Evolutionary conservation across 2,888 invertebrate genomes (phyloP), one percentile per base, ranked within the genome.

Genomic region (Coenonympha arcania): DNA sequence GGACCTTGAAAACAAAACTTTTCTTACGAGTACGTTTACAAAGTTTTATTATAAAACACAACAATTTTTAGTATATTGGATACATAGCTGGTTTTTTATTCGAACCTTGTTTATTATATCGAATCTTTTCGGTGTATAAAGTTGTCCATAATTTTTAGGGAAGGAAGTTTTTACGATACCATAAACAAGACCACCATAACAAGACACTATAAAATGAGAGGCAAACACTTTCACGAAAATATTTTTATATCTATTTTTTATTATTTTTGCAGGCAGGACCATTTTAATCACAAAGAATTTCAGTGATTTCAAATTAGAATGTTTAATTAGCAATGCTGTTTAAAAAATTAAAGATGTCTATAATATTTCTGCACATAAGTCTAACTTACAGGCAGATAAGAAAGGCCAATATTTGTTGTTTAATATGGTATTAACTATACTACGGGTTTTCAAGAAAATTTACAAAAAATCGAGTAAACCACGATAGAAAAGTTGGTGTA

Each of bases 181-280:
- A 46, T 56, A 56, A 54, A 56, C 40, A 24, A 39, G 43, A 53
- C 53, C 53, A 54, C 49, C 49, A 49, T 56, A 56, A 54, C 56
- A 51, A 53, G 50, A 39, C 36, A 31, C 46, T 41, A 49, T 56
- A 56, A 54, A 51, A 37, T 31, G 49, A 50, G 50, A 50, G 47
- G 46, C 26, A 36, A 56, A 54, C 43, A 54, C 28, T 46, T 41
- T 37, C 31, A 16, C 48, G 39, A 48, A 39, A 56, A 54, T 54
- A 46, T 48, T 50, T 56, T 49, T 46, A 45, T 51, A 36, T 48
- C 40, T 28, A 26, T 18, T 9, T 26, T n/a, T n/a, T n/a, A n/a
- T n/a, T n/a, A n/a, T n/a, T n/a, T n/a, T n/a, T n/a, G n/a, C n/a
- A n/a, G n/a, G n/a, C n/a, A n/a, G n/a, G n/a, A n/a, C 33, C 19